Conservation (phyloP, 2,113 vertebrate genomes). For the Perca fluviatilis region DNA sequence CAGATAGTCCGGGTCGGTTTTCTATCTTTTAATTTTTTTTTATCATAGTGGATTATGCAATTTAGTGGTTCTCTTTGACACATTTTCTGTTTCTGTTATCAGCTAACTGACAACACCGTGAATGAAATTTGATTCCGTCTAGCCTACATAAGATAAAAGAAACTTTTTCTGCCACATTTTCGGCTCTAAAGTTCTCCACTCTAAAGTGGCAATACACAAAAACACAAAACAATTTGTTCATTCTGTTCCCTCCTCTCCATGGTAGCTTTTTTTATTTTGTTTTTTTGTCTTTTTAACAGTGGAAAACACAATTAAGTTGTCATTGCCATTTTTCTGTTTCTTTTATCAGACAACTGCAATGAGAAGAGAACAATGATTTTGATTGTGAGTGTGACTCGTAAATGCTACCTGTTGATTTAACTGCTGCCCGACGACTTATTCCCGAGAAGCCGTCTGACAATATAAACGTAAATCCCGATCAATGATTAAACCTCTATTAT, state of each 20-base stretch:
- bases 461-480: constrained; percentile 36
- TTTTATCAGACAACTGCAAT: background rate
- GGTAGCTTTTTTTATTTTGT: no score
- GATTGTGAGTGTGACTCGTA: background rate
- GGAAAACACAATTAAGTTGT: background rate
- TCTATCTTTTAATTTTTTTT: no score
- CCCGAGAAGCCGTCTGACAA: background rate
- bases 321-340: background rate
- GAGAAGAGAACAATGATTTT: background rate
- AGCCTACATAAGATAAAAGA: background rate
- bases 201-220: background rate
- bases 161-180: background rate
- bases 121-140: no score
- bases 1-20: no score
- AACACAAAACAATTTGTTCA: background rate
- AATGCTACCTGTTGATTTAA: constrained; percentile 1
- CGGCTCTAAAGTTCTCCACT: background rate
- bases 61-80: background rate
- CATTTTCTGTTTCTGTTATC: background rate
- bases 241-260: background rate
- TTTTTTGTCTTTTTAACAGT: no score
- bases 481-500: background rate
- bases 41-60: background rate
- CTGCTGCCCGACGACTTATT: background rate
- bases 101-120: background rate